Evolutionary conservation across 2,888 invertebrate species (phyloP).

Genomic region (Epirrita christyi): DNA sequence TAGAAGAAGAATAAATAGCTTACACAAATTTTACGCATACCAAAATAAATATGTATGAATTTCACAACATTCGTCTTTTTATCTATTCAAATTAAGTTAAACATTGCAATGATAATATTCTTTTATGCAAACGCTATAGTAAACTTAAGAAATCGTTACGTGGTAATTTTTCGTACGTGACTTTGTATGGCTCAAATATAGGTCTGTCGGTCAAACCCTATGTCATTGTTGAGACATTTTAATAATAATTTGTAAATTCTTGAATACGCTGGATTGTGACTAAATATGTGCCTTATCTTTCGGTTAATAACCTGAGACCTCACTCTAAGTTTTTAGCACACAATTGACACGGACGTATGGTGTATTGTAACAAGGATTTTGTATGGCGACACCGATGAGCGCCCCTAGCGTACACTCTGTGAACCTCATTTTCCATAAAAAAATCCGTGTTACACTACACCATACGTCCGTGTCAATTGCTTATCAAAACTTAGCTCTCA

Average conservation of each 20-base stretch:
- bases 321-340: no score
- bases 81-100: slow-evolving; percentile 25
- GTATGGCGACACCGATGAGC: no score
- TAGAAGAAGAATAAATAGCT: not conserved
- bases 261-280: not conserved
- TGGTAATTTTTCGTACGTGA: slow-evolving; percentile 30
- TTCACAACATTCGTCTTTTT: slow-evolving; percentile 16
- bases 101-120: slow-evolving; percentile 19
- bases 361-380: no score
- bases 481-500: no score
- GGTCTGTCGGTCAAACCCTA: slow-evolving; percentile 32
- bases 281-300: slow-evolving; percentile 7
- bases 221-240: slow-evolving; percentile 5
- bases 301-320: not conserved
- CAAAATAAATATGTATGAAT: not conserved
- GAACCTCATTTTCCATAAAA: no score
- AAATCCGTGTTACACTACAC: no score
- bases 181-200: slow-evolving; percentile 22
- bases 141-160: slow-evolving; percentile 25
- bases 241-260: not conserved
- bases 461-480: no score
- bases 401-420: no score
- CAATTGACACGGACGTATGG: no score
- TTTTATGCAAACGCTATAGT: slow-evolving; percentile 17
- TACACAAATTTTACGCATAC: not conserved